These are phyloP conservation scores for Thera obeliscata DNA, from an alignment of 2,888 invertebrate species.

Conservation along the genomic window DNA sequence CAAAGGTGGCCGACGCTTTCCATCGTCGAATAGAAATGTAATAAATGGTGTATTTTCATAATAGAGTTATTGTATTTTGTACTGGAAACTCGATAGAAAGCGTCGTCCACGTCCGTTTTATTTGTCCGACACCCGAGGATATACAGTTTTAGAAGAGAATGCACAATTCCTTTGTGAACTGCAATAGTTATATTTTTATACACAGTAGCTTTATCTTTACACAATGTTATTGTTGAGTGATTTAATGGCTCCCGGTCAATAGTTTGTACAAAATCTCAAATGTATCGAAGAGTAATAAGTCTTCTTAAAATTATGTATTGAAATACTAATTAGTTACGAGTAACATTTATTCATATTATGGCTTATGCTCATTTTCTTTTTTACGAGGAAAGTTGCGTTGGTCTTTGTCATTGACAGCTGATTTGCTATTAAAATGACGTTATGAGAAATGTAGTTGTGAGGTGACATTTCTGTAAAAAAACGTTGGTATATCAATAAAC, in stretches of 20 bases:
- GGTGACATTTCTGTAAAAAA: constrained; percentile 22
- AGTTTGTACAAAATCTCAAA: constrained; percentile 75
- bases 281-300: constrained; percentile 61
- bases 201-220: constrained; percentile 82
- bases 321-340: constrained; percentile 37
- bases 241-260: constrained; percentile 82
- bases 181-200: constrained; percentile 83
- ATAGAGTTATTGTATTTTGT: constrained; percentile 75
- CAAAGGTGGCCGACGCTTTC: constrained; percentile 56
- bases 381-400: constrained; percentile 30
- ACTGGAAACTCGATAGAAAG: constrained; percentile 60
- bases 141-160: constrained; percentile 46
- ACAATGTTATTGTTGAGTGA: constrained; percentile 82
- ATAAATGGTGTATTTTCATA: constrained; percentile 74
- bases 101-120: constrained; percentile 66
- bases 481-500: constrained; percentile 27
- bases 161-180: constrained; percentile 45
- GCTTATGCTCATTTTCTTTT: constrained; percentile 34
- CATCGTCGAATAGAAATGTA: constrained; percentile 57
- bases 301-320: constrained; percentile 58
- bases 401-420: constrained; percentile 33
- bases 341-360: constrained; percentile 25
- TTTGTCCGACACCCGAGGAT: constrained; percentile 66
- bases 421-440: constrained; percentile 8
- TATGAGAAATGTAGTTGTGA: constrained; percentile 1